These are phyloP conservation scores for Coenonympha arcania DNA, from an alignment of 2,888 invertebrate species.

Conservation along the genomic window DNA sequence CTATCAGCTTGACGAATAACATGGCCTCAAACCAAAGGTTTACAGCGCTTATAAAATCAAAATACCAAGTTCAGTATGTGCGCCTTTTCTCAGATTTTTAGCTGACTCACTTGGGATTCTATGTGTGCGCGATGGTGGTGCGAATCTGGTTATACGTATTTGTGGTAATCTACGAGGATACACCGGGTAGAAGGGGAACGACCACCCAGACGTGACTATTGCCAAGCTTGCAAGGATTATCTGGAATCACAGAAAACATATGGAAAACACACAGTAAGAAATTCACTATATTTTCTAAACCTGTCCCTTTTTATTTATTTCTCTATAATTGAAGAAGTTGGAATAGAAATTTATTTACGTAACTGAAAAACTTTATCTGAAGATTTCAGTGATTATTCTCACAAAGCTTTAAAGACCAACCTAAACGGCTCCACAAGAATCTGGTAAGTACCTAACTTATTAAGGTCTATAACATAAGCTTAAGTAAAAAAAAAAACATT, in stretches of 20 bases:
- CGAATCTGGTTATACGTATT: constrained; percentile 50
- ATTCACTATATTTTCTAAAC: no score
- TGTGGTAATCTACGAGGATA: constrained; percentile 40
- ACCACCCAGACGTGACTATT: constrained; percentile 47
- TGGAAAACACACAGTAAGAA: no score
- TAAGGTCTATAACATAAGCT: not conserved
- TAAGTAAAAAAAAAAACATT: not conserved
- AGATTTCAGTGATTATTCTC: not conserved
- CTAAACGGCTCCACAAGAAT: not conserved
- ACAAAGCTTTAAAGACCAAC: not conserved
- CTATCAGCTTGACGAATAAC: no score
- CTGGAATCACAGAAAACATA: no score
- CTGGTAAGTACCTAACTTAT: not conserved
- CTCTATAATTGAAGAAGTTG: no score
- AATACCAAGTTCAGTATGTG: no score
- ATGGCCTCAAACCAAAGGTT: no score
- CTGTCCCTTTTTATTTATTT: no score
- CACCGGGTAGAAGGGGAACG: constrained; percentile 51
- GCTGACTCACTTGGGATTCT: constrained; percentile 28
- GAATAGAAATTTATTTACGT: no score
- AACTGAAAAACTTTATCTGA: no score
- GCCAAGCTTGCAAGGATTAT: constrained; percentile 40
- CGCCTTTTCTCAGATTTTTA: no score
- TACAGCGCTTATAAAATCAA: no score
- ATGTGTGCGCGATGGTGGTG: constrained; percentile 39